phyloP scores from a whole-genome alignment of 2,888 invertebrate species.

The Drosophila mulleri region DNA sequence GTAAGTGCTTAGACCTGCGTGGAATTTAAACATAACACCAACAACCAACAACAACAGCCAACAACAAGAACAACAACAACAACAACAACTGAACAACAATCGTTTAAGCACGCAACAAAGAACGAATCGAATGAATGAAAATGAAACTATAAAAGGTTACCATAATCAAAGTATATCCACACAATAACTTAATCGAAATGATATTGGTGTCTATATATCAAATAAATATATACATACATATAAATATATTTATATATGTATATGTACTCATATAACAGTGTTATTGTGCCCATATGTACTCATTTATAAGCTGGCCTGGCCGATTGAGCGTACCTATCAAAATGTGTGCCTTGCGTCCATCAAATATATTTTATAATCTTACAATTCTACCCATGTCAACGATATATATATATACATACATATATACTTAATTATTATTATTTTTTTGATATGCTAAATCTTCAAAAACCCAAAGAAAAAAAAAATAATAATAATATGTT shows the following conservation, averaged over 20 bases:
- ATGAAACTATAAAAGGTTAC: constrained; percentile 54
- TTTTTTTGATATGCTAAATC: constrained; percentile 28
- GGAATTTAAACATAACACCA: constrained; percentile 73
- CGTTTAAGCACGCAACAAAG: constrained; percentile 75
- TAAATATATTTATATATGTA: constrained; percentile 1
- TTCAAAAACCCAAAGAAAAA: constrained; percentile 13
- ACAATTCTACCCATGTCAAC: constrained; percentile 30
- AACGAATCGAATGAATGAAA: constrained; percentile 40
- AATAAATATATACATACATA: constrained; percentile 14
- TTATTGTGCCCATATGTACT: constrained; percentile 55
- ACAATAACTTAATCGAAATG: constrained; percentile 58
- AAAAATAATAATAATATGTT: constrained; percentile 29
- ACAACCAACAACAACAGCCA: constrained; percentile 61
- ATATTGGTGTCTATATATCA: constrained; percentile 71
- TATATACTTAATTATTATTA: constrained; percentile 15
- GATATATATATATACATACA: constrained; percentile 16
- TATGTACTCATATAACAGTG: constrained; percentile 45
- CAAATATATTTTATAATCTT: constrained; percentile 34
- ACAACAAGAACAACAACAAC: constrained; percentile 26
- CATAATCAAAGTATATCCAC: constrained; percentile 53
- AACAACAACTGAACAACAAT: constrained; percentile 66
- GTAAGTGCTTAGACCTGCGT: constrained; percentile 50
- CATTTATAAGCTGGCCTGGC: constrained; percentile 57
- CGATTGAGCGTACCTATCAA: constrained; percentile 47
- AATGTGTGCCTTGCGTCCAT: constrained; percentile 73